Evolutionary conservation across 2,797 vertebrate genomes (phyloP).

Genomic region (Pteronotus mesoamericanus): DNA sequence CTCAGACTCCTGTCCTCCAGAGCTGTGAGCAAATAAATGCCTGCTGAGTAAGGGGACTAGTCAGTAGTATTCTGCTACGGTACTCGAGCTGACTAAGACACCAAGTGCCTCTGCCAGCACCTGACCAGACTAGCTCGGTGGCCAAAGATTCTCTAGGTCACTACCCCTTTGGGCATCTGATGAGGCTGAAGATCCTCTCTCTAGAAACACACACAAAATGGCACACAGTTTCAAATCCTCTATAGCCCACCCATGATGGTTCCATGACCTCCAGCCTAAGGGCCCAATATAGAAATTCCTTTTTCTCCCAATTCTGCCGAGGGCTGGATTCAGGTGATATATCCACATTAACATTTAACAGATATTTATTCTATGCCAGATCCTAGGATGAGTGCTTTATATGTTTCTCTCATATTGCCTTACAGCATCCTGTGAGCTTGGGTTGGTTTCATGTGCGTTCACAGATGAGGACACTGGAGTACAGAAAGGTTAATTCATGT

Average conservation of each 20-base stretch:
- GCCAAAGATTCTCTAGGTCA: not conserved
- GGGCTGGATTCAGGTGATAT: not conserved
- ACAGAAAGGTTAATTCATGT: not conserved
- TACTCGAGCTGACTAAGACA: not conserved
- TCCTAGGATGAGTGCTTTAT: not conserved
- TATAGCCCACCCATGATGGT: not conserved
- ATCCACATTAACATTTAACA: not conserved
- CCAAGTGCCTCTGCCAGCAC: not conserved
- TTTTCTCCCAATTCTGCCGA: not conserved
- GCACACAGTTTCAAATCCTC: not conserved
- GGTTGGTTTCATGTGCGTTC: not conserved
- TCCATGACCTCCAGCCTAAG: not conserved
- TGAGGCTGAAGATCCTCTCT: not conserved
- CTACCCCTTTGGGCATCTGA: not conserved
- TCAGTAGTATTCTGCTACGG: not conserved
- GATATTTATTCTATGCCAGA: not conserved
- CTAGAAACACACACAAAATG: not conserved
- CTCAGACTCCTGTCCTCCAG: not conserved
- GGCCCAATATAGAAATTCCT: not conserved
- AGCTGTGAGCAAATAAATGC: not conserved
- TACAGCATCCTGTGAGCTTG: not conserved
- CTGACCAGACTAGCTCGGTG: not conserved
- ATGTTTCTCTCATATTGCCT: not conserved
- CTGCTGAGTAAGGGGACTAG: not conserved
- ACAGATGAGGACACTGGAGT: not conserved